A percentile compares a stretch with the other conserved stretches of the same genome.
phyloP scores from a whole-genome alignment of 1,140 invertebrate genomes.

The Heliothis virescens region DNA sequence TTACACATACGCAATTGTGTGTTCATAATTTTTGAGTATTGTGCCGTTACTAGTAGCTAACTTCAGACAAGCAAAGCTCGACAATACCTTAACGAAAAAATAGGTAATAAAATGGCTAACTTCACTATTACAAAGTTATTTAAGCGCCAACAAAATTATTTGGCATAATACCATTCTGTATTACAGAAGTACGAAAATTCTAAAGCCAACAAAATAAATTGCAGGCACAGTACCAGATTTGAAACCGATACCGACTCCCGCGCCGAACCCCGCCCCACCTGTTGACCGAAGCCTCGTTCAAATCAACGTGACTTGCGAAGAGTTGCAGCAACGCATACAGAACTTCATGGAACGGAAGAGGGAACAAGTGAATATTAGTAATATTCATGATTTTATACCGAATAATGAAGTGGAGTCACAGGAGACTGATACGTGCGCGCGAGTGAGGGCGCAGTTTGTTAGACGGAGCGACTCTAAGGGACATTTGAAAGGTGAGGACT shows the following conservation, averaged over 20 bases:
- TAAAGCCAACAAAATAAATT: too few species aligned
- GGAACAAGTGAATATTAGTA: constrained; percentile 89
- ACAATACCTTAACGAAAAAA: too few species aligned
- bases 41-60: too few species aligned
- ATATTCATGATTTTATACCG: constrained; percentile 87
- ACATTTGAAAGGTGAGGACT: constrained; percentile 89
- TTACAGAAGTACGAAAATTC: too few species aligned
- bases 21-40: too few species aligned
- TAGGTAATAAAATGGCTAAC: too few species aligned
- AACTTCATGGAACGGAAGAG: constrained; percentile 89
- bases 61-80: too few species aligned
- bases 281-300: constrained; percentile 86
- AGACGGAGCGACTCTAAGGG: constrained; percentile 89
- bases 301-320: constrained; percentile 87
- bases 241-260: constrained; percentile 42
- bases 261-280: constrained; percentile 31
- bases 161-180: too few species aligned
- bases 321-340: constrained; percentile 87
- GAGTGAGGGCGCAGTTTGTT: constrained; percentile 89
- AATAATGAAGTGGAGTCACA: constrained; percentile 58
- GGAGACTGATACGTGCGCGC: constrained; percentile 88
- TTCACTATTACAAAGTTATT: too few species aligned
- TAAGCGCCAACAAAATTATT: too few species aligned
- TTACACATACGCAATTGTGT: too few species aligned
- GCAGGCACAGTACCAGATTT: constrained; percentile 54